A percentile compares a stretch with the other conserved stretches of the same genome.
Evolutionary conservation across 2,113 vertebrate species (phyloP).

Genomic region (Perccottus glenii): DNA sequence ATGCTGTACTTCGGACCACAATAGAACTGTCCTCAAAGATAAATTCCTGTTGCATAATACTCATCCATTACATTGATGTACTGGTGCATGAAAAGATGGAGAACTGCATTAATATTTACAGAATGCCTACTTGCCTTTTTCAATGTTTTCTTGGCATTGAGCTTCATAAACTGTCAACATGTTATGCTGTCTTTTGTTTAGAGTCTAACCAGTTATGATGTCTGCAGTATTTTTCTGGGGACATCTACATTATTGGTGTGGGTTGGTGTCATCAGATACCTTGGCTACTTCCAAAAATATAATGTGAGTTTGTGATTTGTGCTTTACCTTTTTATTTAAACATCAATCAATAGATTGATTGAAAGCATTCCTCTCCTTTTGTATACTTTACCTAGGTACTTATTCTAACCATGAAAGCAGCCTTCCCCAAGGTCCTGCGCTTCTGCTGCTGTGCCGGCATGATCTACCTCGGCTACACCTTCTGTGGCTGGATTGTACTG

Average conservation of each 20-base stretch:
- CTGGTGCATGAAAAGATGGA: not conserved
- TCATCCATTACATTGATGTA: not conserved
- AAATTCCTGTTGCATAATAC: not conserved
- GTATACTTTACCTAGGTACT: constrained; percentile 81
- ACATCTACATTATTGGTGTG: constrained; percentile 93
- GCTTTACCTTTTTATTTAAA: not conserved
- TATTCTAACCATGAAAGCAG: constrained; percentile 95
- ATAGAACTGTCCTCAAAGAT: not conserved
- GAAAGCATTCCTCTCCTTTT: not conserved
- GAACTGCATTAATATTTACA: too few species aligned
- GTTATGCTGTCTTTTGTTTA: constrained; percentile 45
- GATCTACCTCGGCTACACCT: constrained; percentile 97
- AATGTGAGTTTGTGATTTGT: constrained; percentile 82
- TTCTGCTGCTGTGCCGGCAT: constrained; percentile 98
- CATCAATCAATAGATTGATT: too few species aligned
- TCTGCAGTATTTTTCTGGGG: constrained; percentile 96
- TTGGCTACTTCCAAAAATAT: constrained; percentile 97
- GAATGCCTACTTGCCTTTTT: too few species aligned
- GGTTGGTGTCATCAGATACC: constrained; percentile 95
- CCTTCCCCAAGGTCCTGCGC: constrained; percentile 91
- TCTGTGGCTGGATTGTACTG: constrained; percentile 97
- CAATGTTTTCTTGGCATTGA: too few species aligned
- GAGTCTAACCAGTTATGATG: constrained; percentile 92
- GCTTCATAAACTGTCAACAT: not conserved
- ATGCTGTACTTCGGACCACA: not conserved